Evolutionary conservation across 2,797 vertebrate genomes (phyloP).

Genomic region (Danio aesculapii): DNA sequence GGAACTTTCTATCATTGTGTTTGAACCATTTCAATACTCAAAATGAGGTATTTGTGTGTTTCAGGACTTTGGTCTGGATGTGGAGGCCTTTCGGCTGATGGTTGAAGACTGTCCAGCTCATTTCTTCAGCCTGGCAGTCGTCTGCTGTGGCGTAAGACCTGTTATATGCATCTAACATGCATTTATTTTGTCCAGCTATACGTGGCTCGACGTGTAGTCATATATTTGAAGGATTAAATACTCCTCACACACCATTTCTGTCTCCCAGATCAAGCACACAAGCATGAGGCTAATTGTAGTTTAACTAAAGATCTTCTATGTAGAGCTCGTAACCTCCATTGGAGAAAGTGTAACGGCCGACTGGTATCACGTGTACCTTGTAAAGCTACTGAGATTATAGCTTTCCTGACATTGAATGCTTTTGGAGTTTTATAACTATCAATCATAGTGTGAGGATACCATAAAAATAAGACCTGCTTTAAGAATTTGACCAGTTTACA

Average conservation of each 20-base stretch:
- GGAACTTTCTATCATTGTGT: not conserved
- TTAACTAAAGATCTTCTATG: not conserved
- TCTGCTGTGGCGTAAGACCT: slow-evolving; percentile 90
- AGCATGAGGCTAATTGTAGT: not conserved
- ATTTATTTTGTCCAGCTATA: not conserved
- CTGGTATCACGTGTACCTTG: not conserved
- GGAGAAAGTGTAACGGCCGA: not conserved
- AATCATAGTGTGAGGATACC: not conserved
- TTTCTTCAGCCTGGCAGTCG: slow-evolving; percentile 89
- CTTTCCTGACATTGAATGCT: not conserved
- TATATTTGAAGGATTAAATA: not conserved
- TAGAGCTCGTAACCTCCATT: not conserved
- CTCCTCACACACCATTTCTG: not conserved
- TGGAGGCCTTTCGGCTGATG: slow-evolving; percentile 86
- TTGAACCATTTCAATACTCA: not conserved
- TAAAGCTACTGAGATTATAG: not conserved
- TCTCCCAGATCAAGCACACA: not conserved
- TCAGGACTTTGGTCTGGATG: slow-evolving; percentile 94
- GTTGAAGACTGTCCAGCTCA: slow-evolving; percentile 85
- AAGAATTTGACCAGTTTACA: not conserved
- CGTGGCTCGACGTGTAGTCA: not conserved
- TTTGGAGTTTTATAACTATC: not conserved
- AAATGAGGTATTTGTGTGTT: not conserved
- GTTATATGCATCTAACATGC: too few species aligned
- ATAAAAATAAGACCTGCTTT: not conserved